Evolutionary conservation across 2,113 vertebrate genomes (phyloP).

Genomic region (Taxidea taxus): DNA sequence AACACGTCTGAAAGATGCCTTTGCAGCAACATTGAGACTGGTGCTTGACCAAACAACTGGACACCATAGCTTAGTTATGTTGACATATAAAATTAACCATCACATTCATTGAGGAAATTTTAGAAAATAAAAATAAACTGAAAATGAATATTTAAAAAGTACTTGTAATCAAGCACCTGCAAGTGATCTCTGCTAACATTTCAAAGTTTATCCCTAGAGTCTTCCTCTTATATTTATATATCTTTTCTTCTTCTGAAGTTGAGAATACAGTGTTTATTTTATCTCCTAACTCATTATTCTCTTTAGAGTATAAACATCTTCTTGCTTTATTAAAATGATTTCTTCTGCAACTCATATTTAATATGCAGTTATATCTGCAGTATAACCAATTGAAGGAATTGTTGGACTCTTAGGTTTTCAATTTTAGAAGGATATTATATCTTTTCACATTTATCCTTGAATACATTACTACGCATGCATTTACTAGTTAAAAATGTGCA

Average conservation of each 20-base stretch:
- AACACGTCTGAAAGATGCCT: neutral
- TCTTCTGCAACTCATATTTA: constrained; percentile 42
- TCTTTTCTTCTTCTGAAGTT: constrained; percentile 23
- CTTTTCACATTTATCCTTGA: constrained; percentile 50
- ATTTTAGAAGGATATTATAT: constrained; percentile 50
- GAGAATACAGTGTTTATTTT: constrained; percentile 14
- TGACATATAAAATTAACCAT: neutral
- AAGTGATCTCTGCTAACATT: neutral
- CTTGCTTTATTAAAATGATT: constrained; percentile 39
- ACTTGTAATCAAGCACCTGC: neutral
- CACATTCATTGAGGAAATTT: neutral
- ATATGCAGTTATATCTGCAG: neutral
- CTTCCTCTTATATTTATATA: neutral
- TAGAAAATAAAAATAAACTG: neutral
- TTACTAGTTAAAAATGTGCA: constrained; percentile 55
- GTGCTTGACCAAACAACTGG: neutral
- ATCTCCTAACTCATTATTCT: neutral
- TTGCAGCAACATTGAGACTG: neutral
- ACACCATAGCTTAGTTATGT: neutral
- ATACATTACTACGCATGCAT: constrained; percentile 40
- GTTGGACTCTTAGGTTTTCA: constrained; percentile 35
- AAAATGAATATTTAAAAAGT: neutral
- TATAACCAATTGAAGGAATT: constrained; percentile 16
- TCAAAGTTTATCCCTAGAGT: neutral
- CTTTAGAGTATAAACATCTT: neutral